Percentiles rank a stretch among this genome's conserved stretches.
phyloP scores from a whole-genome alignment of 2,888 invertebrate species.

The Liopterus haemorrhoidalis region DNA sequence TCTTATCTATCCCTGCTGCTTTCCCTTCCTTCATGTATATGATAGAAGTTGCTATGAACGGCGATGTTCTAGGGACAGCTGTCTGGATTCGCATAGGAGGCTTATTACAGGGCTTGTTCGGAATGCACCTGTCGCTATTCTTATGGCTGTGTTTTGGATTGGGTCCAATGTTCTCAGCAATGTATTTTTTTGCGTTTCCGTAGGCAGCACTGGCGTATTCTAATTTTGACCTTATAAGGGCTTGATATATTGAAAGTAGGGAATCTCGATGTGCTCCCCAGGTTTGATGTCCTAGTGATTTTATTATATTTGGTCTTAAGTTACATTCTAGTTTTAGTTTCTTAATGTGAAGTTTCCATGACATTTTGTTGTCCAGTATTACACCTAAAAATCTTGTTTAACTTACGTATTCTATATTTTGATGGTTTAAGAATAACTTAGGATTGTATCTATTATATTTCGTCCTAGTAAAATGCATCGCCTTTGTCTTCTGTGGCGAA shows the following conservation, averaged over 20 bases:
- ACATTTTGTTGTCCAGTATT: slow-evolving; percentile 5
- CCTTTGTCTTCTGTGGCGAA: no score
- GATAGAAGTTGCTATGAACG: slow-evolving; percentile 6
- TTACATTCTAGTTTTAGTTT: slow-evolving; percentile 7
- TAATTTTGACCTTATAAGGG: slow-evolving; percentile 20
- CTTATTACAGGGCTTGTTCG: slow-evolving; percentile 19
- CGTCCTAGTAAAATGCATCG: no score
- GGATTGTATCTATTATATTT: no score
- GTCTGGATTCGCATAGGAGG: slow-evolving; percentile 11
- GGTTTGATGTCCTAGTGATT: slow-evolving; percentile 19
- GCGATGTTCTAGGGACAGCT: slow-evolving; percentile 13
- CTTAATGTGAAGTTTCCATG: slow-evolving; percentile 9
- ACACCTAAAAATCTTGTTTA: slow-evolving; percentile 8
- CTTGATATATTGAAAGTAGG: slow-evolving; percentile 19
- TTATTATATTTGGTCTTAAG: slow-evolving; percentile 17
- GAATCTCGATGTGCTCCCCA: slow-evolving; percentile 2
- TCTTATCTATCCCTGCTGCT: neutral
- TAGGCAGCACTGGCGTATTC: slow-evolving; percentile 22
- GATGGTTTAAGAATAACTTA: no score
- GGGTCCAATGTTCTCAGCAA: slow-evolving; percentile 12
- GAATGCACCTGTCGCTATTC: slow-evolving; percentile 22
- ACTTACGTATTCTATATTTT: neutral
- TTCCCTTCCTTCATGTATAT: neutral
- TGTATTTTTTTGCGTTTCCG: slow-evolving; percentile 11
- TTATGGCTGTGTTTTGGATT: slow-evolving; percentile 12